Conservation (phyloP, 2,113 vertebrate species). For the Tinamus guttatus region DNA sequence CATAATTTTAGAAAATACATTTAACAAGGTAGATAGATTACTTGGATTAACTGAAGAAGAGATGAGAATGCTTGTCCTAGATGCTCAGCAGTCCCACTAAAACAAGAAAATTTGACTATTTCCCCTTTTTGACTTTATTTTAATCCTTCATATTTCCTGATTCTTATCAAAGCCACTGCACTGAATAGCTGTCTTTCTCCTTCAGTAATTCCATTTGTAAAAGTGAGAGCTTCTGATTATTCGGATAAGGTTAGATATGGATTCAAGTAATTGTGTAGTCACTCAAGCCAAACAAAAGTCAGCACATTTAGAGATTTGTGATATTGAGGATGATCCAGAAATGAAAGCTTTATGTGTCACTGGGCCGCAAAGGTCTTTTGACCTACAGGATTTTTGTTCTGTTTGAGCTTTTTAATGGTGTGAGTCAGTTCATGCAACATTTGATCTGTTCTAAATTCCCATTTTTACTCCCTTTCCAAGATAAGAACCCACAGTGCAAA, state of each 20-base stretch:
- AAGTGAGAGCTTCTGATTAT: background rate
- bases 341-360: background rate
- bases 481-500: background rate
- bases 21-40: background rate
- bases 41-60: background rate
- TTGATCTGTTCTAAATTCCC: background rate
- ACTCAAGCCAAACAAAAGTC: background rate
- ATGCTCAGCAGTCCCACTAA: background rate
- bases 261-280: background rate
- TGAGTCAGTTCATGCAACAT: background rate
- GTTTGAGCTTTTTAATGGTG: background rate
- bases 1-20: background rate
- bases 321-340: background rate
- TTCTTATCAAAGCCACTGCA: background rate
- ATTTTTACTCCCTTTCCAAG: background rate
- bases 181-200: background rate
- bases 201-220: slow-evolving; percentile 1
- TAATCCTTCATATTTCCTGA: background rate
- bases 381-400: background rate
- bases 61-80: background rate
- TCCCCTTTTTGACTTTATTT: background rate
- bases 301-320: background rate
- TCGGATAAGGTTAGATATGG: background rate
- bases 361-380: background rate
- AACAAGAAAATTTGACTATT: background rate